Evolutionary conservation across 2,113 vertebrate species (phyloP).

Genomic region (Atrichornis clamosus): DNA sequence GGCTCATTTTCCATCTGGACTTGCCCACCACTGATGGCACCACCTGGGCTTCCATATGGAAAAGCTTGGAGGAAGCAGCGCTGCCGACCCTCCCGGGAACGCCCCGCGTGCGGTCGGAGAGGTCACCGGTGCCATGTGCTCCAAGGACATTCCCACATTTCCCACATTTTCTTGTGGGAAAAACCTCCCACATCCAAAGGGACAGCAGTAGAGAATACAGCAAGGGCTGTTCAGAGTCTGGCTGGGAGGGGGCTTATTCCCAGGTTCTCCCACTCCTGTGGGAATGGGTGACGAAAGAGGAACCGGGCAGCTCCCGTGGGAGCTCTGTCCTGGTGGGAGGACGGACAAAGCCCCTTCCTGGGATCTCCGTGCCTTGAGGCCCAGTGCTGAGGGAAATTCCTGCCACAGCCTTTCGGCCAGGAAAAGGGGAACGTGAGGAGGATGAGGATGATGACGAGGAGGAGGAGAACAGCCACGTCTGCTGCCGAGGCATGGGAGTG

Average conservation of each 20-base stretch:
- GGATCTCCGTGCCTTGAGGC: not conserved
- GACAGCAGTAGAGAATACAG: fast-evolving
- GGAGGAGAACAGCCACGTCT: not conserved
- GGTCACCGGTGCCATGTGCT: fast-evolving
- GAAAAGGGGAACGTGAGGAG: not conserved
- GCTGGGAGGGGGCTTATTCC: not conserved
- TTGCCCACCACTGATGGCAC: fast-evolving
- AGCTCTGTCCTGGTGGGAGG: not conserved
- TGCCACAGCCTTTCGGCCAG: not conserved
- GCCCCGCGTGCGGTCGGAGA: not conserved
- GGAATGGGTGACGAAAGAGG: not conserved
- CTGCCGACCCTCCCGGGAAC: fast-evolving
- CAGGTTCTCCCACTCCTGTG: not conserved
- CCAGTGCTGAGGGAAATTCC: not conserved
- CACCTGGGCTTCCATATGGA: not conserved
- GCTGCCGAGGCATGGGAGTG: not conserved
- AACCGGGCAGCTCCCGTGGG: not conserved
- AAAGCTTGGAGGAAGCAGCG: not conserved
- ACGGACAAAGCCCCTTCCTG: not conserved
- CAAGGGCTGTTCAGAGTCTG: not conserved
- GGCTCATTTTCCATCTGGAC: not conserved
- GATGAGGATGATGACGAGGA: fast-evolving
- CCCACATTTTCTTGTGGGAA: too few relatives aligned
- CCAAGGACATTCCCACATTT: not conserved
- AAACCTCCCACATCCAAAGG: not conserved